Percentiles rank a stretch among this genome's conserved stretches.
These are phyloP conservation scores for Genyomyrus donnyi DNA, from an alignment of 2,113 vertebrate genomes.

Conservation along the genomic window DNA sequence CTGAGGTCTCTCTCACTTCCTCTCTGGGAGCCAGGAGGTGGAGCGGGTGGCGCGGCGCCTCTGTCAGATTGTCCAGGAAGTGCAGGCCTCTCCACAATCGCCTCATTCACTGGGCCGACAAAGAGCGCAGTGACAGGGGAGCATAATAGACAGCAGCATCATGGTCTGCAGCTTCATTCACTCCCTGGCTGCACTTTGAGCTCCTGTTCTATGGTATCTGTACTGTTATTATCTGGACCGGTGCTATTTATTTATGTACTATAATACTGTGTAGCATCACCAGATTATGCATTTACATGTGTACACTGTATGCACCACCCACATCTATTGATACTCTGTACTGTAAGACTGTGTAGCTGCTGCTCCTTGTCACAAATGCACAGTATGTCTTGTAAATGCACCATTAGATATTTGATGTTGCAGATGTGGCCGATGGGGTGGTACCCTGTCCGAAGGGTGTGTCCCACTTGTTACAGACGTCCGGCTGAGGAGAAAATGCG, in stretches of 20 bases:
- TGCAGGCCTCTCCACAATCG: background rate
- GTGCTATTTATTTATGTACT: background rate
- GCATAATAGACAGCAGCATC: constrained; percentile 17
- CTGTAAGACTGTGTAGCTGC: background rate
- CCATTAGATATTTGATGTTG: background rate
- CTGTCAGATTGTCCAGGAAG: background rate
- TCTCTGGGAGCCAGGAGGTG: background rate
- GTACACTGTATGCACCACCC: background rate
- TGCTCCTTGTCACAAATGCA: background rate
- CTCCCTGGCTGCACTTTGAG: background rate
- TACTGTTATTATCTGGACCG: background rate
- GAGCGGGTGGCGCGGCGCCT: background rate
- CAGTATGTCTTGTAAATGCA: background rate
- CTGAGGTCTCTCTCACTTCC: background rate
- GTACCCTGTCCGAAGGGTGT: background rate
- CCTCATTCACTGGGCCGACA: background rate
- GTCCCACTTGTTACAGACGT: background rate
- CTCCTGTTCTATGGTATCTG: background rate
- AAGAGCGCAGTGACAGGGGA: background rate
- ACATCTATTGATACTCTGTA: background rate
- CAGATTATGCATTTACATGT: background rate
- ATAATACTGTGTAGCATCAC: background rate
- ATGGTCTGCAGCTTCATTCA: constrained; percentile 13
- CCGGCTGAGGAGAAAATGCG: background rate
- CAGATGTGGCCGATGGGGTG: too few species aligned